Evolutionary conservation across 2,888 invertebrate genomes (phyloP).

Genomic region (Ectropis crepuscularia): DNA sequence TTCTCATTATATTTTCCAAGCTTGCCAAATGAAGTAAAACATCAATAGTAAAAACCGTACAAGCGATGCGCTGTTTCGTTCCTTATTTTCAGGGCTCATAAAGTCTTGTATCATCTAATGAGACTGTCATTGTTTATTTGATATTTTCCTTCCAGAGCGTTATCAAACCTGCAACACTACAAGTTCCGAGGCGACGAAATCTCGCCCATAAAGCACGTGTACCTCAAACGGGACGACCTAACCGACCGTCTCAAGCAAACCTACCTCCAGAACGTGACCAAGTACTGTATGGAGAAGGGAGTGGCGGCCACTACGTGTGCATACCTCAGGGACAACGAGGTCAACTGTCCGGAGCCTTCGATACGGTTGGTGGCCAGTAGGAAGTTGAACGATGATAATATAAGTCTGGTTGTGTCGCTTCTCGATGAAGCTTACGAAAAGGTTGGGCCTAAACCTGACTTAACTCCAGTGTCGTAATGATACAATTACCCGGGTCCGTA

Average conservation of each 20-base stretch:
- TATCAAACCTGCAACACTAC: conserved; percentile 74
- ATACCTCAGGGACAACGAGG: conserved; percentile 88
- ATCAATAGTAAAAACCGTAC: too few relatives aligned
- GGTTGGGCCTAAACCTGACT: conserved; percentile 67
- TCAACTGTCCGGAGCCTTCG: conserved; percentile 87
- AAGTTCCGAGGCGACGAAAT: conserved; percentile 84
- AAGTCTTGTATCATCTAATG: too few relatives aligned
- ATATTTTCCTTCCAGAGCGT: conserved; percentile 60
- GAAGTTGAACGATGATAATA: conserved; percentile 86
- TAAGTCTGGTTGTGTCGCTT: conserved; percentile 70
- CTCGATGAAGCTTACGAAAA: conserved; percentile 74
- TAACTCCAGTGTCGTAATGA: conserved; percentile 47
- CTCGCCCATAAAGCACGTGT: conserved; percentile 91
- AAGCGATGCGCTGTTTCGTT: too few relatives aligned
- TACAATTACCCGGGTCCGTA: too few relatives aligned
- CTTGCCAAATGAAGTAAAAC: too few relatives aligned
- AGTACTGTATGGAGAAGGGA: conserved; percentile 87
- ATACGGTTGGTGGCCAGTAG: conserved; percentile 89
- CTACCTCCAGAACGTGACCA: conserved; percentile 86
- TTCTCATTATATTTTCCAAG: too few relatives aligned
- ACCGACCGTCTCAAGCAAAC: conserved; percentile 75
- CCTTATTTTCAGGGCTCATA: too few relatives aligned
- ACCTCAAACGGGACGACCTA: conserved; percentile 81
- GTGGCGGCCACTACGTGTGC: conserved; percentile 89
- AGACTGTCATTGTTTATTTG: too few relatives aligned